Evolutionary conservation across 2,888 invertebrate genomes (phyloP), one percentile per base, ranked within the genome.

Genomic region (Drosophila histrio): DNA sequence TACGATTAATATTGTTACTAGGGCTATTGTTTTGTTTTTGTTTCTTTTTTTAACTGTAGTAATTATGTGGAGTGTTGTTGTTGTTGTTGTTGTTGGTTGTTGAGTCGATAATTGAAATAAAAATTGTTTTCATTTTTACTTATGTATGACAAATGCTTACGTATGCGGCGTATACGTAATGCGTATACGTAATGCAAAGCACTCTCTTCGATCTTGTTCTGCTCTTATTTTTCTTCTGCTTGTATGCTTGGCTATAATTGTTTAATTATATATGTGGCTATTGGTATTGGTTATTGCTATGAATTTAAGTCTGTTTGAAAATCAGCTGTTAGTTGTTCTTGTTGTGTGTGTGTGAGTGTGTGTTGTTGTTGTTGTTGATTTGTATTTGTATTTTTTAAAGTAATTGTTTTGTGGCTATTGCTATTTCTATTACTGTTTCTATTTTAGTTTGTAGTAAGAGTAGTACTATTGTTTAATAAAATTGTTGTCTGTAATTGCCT

Each of bases 341-440:
- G 4, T 49, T 59, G 46, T 59, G n/a, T 58, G 13, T 56, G 52
- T 60, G 36, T 49, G 21, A 52, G 66, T 70, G 32, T 13, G 44
- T 41, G 34, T 61, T 46, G 8, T 11, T 46, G 21, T 46, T 49
- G 32, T 34, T 43, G 38, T 57, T 30, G 59, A 32, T 46, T 19
- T 49, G 53, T 43, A 34, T 44, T n/a, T n/a, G n/a, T n/a, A n/a
- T 36, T 61, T 53, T 64, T 72, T 69, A 68, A 75, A 67, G 80
- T 86, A 81, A 77, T 79, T 74, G 74, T 46, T 56, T 75, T 72
- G 73, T 74, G 76, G 72, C 79, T 82, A 83, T 87, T 75, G 87
- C 82, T 83, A 83, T 77, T 83, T 84, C 82, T 82, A 82, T 87
- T 80, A 87, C 78, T 65, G 78, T 84, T 75, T 68, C 87, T 87